Base-by-base conservation (phyloP, 2,113 vertebrate genomes). In the Tragelaphus buxtoni region DNA sequence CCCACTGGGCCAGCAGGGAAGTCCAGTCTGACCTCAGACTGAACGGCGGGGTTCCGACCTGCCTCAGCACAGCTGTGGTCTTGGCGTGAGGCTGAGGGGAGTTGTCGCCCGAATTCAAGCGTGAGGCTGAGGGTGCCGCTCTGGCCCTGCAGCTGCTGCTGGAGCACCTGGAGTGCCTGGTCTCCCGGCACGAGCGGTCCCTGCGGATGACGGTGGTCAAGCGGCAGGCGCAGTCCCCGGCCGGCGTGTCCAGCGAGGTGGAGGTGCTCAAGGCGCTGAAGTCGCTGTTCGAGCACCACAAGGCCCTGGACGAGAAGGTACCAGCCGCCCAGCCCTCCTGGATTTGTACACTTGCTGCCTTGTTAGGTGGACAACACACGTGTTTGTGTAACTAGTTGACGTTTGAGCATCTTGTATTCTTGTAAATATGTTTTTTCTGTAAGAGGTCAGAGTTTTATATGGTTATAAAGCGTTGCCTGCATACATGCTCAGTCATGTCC, bases 291-390 rank as follows among this genome's bases (percentile, higher is more conserved):
- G 99, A 99, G 93, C 99, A 99, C 98, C 99, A 99, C 98, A 99
- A 99, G 98, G 99, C 99, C 91, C 99, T 99, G 94, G 99, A 99
- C 35, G 99, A 99, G 98, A 99, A 99, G 99, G 99, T 99, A 98
- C 90, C 16, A 3, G 18, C 61, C 7, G 0, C 5, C 0, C 1
- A 0, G 14, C 17, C 1, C 9, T 16, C 58, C 35, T 7, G 1
- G 4, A 0, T 58, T 1, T 7, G 18, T 3, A 0, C 9, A 0
- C 22, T 0, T 0, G 14, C 53, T 2, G 0, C 3, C 4, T n/a
- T 3, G 2, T 13, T 2, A 2, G 39, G 45, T 10, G n/a, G 18
- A 20, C 55, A 0, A 6, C 1, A 0, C 7, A 0, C 3, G 11
- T 30, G 30, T 53, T 9, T 22, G 24, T 39, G 56, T 9, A 8